Evolutionary conservation across 2,888 invertebrate genomes (phyloP).

Genomic region (Vannuccia rotundouncinata): DNA sequence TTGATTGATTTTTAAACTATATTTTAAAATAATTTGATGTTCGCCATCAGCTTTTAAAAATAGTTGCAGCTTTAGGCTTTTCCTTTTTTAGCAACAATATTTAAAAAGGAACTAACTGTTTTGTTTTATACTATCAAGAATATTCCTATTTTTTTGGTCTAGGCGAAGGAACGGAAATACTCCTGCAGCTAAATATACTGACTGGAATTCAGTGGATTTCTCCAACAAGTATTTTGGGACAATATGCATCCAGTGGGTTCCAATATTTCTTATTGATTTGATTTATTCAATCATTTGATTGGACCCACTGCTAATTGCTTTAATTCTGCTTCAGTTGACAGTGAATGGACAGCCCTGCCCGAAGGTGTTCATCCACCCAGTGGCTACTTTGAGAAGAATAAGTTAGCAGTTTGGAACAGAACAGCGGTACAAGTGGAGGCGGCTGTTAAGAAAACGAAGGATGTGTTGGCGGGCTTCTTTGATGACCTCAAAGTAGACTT

Average conservation of each 20-base stretch:
- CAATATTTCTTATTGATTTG: no score
- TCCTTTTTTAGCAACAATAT: no score
- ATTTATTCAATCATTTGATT: no score
- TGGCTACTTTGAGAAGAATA: slow-evolving; percentile 50
- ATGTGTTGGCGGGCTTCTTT: slow-evolving; percentile 47
- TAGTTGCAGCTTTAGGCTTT: no score
- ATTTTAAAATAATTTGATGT: no score
- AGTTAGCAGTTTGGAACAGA: slow-evolving; percentile 51
- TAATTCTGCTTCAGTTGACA: slow-evolving; percentile 52
- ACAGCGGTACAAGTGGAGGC: slow-evolving; percentile 50
- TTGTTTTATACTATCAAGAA: no score
- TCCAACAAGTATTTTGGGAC: slow-evolving; percentile 51
- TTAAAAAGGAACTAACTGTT: no score
- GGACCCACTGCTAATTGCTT: no score
- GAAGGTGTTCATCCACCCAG: slow-evolving; percentile 46
- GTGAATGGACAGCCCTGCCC: slow-evolving; percentile 48
- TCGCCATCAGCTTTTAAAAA: no score
- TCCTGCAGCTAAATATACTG: slow-evolving; percentile 47
- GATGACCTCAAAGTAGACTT: slow-evolving; percentile 49
- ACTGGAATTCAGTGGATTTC: slow-evolving; percentile 49
- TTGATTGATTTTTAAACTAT: no score
- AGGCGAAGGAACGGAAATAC: slow-evolving; percentile 47
- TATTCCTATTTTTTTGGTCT: background rate
- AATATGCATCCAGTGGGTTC: slow-evolving; percentile 49
- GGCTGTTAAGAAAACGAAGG: slow-evolving; percentile 45